These are phyloP conservation scores for Popillia japonica DNA, from an alignment of 1,140 invertebrate species.

Conservation along the genomic window DNA sequence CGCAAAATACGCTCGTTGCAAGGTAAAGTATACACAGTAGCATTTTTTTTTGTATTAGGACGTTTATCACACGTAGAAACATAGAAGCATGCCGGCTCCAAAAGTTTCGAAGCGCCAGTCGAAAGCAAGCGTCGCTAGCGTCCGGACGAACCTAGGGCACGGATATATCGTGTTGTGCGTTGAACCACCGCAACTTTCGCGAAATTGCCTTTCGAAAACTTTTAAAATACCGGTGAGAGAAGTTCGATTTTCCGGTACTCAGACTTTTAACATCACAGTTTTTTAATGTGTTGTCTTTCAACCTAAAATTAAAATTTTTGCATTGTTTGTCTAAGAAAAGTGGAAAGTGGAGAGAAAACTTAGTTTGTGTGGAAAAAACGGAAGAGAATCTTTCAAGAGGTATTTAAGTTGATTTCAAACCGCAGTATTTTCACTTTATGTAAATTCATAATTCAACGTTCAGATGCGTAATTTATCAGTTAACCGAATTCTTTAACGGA, in stretches of 20 bases:
- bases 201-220: constrained; percentile 2
- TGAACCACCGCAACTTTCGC: not conserved
- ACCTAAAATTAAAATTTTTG: not conserved
- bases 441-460: not conserved
- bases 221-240: not conserved
- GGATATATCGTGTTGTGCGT: not conserved
- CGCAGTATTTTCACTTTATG: too few species aligned
- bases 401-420: not conserved
- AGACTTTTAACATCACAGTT: not conserved
- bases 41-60: constrained; percentile 8
- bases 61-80: constrained; percentile 13
- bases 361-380: not conserved
- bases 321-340: not conserved
- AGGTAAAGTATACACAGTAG: not conserved
- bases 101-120: constrained; percentile 18
- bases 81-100: constrained; percentile 9
- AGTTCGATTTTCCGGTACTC: not conserved
- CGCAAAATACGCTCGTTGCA: not conserved
- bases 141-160: constrained; percentile 15
- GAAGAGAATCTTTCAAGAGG: not conserved
- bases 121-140: constrained; percentile 22
- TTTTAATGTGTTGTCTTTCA: not conserved
- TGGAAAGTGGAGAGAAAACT: not conserved
- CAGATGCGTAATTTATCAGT: not conserved
- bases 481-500: too few species aligned